A percentile compares a stretch with the other conserved stretches of the same genome.
phyloP scores from a whole-genome alignment of 2,113 vertebrate species.

The Thalassoma bifasciatum region DNA sequence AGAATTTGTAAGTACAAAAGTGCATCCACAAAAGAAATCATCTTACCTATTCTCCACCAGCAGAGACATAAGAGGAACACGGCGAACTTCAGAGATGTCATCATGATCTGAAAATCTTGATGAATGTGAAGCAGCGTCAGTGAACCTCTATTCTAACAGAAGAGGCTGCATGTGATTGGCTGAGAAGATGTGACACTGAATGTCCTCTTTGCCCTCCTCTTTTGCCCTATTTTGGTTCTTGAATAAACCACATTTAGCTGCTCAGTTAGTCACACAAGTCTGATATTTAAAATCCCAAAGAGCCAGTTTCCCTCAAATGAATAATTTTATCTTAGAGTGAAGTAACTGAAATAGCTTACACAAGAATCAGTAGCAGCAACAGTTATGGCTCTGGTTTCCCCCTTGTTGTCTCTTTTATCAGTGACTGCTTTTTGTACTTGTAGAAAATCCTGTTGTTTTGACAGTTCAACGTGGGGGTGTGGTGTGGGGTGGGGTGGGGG shows the following conservation, averaged over 20 bases:
- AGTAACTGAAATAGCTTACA: no score
- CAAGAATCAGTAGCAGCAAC: no score
- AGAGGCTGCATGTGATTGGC: constrained; percentile 43
- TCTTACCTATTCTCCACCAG: constrained; percentile 35
- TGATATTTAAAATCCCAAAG: not conserved
- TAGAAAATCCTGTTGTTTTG: no score
- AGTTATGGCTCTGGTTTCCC: no score
- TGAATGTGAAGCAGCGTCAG: constrained; percentile 3
- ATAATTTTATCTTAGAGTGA: not conserved
- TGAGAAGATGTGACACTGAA: not conserved
- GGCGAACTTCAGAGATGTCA: constrained; percentile 28
- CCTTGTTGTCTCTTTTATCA: no score
- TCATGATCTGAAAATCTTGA: not conserved
- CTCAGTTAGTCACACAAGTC: not conserved
- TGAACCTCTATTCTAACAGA: not conserved
- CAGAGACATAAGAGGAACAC: constrained; percentile 5
- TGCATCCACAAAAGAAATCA: not conserved
- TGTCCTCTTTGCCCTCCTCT: not conserved
- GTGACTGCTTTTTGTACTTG: no score
- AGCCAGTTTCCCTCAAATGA: not conserved
- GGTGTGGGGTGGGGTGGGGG: no score
- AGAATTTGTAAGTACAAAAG: not conserved
- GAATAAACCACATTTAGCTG: no score
- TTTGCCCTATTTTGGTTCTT: not conserved
- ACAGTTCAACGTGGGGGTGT: no score